Evolutionary conservation across 2,888 invertebrate species (phyloP).

Genomic region (Drosophila colorata): DNA sequence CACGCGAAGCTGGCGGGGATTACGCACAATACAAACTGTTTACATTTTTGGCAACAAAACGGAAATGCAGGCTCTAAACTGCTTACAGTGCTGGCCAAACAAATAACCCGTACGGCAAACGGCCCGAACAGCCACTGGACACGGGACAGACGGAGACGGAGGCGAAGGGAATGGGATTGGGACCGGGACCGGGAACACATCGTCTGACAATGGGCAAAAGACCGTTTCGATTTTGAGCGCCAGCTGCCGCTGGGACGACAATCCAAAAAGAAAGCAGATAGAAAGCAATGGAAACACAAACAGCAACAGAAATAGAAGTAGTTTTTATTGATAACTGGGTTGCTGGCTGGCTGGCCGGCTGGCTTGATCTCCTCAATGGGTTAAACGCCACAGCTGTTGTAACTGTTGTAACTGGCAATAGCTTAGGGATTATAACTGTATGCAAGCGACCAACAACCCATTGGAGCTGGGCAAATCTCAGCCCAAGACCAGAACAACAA

Average conservation of each 20-base stretch:
- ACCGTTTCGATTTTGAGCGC: conserved; percentile 44
- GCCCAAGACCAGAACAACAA: conserved; percentile 29
- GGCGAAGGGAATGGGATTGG: not conserved
- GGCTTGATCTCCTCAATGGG: conserved; percentile 66
- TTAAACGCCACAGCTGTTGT: conserved; percentile 69
- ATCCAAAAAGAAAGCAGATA: conserved; percentile 64
- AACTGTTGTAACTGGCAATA: conserved; percentile 69
- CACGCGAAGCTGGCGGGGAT: conserved; percentile 51
- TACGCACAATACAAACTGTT: conserved; percentile 71
- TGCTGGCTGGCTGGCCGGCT: conserved; percentile 31
- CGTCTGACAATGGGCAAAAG: conserved; percentile 46
- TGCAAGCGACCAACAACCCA: conserved; percentile 21
- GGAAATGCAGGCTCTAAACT: conserved; percentile 75
- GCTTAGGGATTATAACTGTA: conserved; percentile 76
- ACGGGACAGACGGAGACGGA: conserved; percentile 3
- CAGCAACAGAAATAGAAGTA: conserved; percentile 47
- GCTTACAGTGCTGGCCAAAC: conserved; percentile 63
- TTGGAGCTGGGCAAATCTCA: conserved; percentile 44
- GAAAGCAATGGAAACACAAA: conserved; percentile 59
- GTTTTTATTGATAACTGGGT: conserved; percentile 64
- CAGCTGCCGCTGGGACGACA: conserved; percentile 48
- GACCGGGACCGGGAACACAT: conserved; percentile 22
- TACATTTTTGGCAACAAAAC: conserved; percentile 73
- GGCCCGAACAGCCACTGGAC: conserved; percentile 14
- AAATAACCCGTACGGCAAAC: conserved; percentile 71